A percentile compares a stretch with the other conserved stretches of the same genome.
phyloP scores from a whole-genome alignment of 1,140 invertebrate species.

The Drosophila pectinifera region DNA sequence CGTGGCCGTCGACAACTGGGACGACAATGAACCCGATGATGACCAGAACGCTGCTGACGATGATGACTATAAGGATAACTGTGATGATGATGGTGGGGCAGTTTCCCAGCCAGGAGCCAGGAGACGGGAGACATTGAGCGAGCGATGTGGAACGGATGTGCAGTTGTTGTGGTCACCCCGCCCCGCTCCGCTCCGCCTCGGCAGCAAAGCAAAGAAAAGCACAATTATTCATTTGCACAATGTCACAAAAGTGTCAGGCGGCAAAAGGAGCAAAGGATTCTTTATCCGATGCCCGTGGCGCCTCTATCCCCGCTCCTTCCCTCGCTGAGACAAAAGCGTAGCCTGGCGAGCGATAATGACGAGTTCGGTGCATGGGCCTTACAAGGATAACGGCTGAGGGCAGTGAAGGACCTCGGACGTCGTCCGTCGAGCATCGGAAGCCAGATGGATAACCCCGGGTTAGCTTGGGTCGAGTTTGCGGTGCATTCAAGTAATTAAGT shows the following conservation, averaged over 20 bases:
- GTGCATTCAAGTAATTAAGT: constrained; percentile 77
- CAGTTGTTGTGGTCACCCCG: constrained; percentile 74
- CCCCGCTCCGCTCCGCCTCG: constrained; percentile 3
- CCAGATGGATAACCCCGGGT: constrained; percentile 73
- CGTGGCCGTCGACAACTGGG: constrained; percentile 68
- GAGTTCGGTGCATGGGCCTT: constrained; percentile 57
- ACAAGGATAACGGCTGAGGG: constrained; percentile 22
- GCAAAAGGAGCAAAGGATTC: constrained; percentile 82
- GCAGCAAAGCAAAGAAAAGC: constrained; percentile 71
- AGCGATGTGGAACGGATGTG: constrained; percentile 81
- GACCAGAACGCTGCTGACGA: constrained; percentile 17
- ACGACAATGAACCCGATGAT: constrained; percentile 60
- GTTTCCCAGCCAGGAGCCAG: neutral
- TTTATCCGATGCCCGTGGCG: constrained; percentile 22
- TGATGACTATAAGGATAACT: constrained; percentile 2
- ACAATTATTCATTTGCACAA: constrained; percentile 83
- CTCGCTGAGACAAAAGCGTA: constrained; percentile 22
- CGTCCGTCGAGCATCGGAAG: constrained; percentile 54
- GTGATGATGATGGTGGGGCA: constrained; percentile 48
- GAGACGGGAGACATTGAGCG: constrained; percentile 67
- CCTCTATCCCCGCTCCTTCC: neutral
- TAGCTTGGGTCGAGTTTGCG: constrained; percentile 55
- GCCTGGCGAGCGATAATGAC: constrained; percentile 75
- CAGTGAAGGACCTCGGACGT: constrained; percentile 1
- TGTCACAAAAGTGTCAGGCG: constrained; percentile 81